Evolutionary conservation across 2,113 vertebrate genomes (phyloP), one percentile per base, ranked within the genome.

Genomic region (Eulemur rufifrons): DNA sequence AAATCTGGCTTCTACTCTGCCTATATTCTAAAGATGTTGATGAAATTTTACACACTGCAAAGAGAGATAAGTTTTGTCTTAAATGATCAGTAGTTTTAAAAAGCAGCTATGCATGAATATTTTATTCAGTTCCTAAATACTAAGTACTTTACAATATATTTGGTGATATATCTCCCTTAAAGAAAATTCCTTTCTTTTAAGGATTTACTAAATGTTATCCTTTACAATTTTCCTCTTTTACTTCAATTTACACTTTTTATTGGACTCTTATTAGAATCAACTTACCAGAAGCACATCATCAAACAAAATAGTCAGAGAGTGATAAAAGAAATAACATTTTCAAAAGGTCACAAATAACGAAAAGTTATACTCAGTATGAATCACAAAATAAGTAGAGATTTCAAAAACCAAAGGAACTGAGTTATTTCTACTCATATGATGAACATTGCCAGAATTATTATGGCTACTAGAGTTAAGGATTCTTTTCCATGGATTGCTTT

Each of bases 321-420:
- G 71, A 96, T 88, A 84, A 92, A 95, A 89, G 54, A 76, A 94
- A 95, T 66, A 94, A 92, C 47, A 94, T 90, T 95, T 96, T 91
- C 39, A 68, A 96, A 96, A 96, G 87, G 94, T 96, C 95, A 95
- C 68, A 89, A 84, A 94, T 96, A 97, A 92, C 83, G 39, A 86
- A 96, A 96, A 82, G 80, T 39, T 39, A 39, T 97, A 69, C 74
- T 96, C 71, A 80, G 87, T 34, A 56, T 86, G 73, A 88, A 91
- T 95, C 50, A 78, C 34, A 93, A 73, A 90, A 86, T 68, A 85
- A 95, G 73, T 68, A 90, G 66, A 94, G 54, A 42, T 13, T 96
- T 52, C 25, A 89, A 92, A 94, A 93, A n/a, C 21, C n/a, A 89
- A 82, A 68, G 63, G 20, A 83, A 89, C 21, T 81, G 42, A 78